Evolutionary conservation across 2,113 vertebrate species (phyloP).

Genomic region (Brienomyrus longianalis): DNA sequence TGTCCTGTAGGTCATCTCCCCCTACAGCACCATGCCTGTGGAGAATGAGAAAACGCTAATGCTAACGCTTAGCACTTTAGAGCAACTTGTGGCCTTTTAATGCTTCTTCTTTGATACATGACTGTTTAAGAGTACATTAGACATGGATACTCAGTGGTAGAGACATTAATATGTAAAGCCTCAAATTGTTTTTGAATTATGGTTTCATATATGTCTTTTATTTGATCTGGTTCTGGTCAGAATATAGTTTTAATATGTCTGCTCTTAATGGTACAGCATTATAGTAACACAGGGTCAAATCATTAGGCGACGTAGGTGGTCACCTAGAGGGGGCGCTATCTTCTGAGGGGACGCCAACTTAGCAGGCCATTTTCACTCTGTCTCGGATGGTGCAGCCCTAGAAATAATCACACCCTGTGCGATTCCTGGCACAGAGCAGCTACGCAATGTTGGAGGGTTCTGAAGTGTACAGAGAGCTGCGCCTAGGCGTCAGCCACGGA

Average conservation of each 20-base stretch:
- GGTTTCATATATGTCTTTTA: not conserved
- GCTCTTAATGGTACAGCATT: not conserved
- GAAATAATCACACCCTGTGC: not conserved
- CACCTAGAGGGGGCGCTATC: not conserved
- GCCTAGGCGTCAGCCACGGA: not conserved
- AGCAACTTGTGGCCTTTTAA: not conserved
- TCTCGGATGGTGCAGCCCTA: not conserved
- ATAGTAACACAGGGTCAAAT: not conserved
- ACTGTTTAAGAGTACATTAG: not conserved
- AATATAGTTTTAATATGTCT: not conserved
- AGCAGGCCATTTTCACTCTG: not conserved
- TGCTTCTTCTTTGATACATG: not conserved
- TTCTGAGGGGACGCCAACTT: not conserved
- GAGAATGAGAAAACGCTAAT: not conserved
- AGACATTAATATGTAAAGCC: not conserved
- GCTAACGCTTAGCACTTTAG: not conserved
- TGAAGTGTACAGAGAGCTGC: not conserved
- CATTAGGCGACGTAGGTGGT: not conserved
- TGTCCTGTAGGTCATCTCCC: conserved; percentile 50
- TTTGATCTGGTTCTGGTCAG: not conserved
- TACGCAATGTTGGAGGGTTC: not conserved
- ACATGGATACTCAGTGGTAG: not conserved
- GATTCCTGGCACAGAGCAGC: not conserved
- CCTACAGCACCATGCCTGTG: conserved; percentile 38
- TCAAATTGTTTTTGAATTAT: not conserved